Conservation (phyloP, 2,888 invertebrate species). For the Cantharis rustica region DNA sequence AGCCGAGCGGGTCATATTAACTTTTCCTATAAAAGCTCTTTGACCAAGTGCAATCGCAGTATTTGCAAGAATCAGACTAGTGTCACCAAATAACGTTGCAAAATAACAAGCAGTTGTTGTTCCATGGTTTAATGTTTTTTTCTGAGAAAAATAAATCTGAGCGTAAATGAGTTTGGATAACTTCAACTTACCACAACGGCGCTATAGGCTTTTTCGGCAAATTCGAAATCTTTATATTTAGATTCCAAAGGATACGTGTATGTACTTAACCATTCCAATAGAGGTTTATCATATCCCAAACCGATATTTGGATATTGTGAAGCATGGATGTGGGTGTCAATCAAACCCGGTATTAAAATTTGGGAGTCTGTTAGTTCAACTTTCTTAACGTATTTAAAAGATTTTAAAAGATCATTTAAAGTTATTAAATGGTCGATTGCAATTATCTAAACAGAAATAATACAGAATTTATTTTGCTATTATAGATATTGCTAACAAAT, state of each 20-base stretch:
- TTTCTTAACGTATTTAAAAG: constrained; percentile 7
- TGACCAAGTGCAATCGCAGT: constrained; percentile 71
- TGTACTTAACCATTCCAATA: constrained; percentile 82
- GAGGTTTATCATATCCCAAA: constrained; percentile 76
- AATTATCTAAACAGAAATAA: constrained; percentile 23
- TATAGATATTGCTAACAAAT: too few species aligned
- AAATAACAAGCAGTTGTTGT: constrained; percentile 92
- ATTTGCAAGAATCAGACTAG: constrained; percentile 72
- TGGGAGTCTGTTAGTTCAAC: constrained; percentile 56
- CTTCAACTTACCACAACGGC: constrained; percentile 75
- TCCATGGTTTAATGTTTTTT: constrained; percentile 73
- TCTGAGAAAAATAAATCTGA: constrained; percentile 57
- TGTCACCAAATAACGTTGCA: constrained; percentile 75
- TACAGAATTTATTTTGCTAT: background rate
- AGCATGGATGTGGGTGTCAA: constrained; percentile 91
- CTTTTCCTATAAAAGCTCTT: constrained; percentile 85
- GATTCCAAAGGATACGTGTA: constrained; percentile 88
- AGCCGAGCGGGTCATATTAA: constrained; percentile 72
- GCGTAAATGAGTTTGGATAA: too few species aligned
- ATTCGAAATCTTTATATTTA: constrained; percentile 68
- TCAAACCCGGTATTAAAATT: constrained; percentile 84
- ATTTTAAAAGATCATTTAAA: constrained; percentile 42
- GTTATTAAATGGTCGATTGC: constrained; percentile 38
- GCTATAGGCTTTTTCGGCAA: constrained; percentile 73
- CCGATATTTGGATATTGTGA: constrained; percentile 88